phyloP scores from a whole-genome alignment of 2,797 vertebrate genomes.

The Tympanoctomys barrerae region DNA sequence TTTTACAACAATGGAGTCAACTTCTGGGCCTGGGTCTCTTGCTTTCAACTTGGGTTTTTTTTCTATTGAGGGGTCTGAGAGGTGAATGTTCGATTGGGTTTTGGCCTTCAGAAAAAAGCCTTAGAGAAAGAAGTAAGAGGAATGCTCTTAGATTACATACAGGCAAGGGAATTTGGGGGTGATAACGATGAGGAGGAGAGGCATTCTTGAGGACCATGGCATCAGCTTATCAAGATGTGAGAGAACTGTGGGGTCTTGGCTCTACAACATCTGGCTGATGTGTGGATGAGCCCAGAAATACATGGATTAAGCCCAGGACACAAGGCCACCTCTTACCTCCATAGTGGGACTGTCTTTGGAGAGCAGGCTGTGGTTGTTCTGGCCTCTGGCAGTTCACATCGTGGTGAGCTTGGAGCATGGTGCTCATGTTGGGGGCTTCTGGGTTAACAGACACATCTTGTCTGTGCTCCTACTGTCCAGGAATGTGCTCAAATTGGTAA shows the following conservation, averaged over 20 bases:
- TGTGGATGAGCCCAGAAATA: neutral
- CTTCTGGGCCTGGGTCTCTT: rapidly evolving
- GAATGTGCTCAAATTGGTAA: neutral
- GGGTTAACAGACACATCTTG: neutral
- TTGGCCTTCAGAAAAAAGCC: conserved; percentile 3
- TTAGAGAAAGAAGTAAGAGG: conserved; percentile 1
- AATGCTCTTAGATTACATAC: neutral
- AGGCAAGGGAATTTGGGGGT: neutral
- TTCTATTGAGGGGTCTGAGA: neutral
- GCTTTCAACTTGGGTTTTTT: neutral
- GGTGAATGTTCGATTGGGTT: neutral
- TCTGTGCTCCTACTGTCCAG: neutral
- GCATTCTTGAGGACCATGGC: neutral
- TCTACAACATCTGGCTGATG: neutral
- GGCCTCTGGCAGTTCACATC: neutral
- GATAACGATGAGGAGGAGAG: neutral
- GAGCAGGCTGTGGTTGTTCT: neutral
- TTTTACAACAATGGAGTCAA: neutral
- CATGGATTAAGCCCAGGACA: neutral
- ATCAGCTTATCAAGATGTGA: neutral
- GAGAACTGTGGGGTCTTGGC: neutral
- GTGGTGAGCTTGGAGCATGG: neutral
- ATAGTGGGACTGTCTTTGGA: neutral
- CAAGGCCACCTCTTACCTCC: neutral
- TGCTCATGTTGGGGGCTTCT: neutral